A percentile compares a stretch with the other conserved stretches of the same genome.
phyloP scores from a whole-genome alignment of 2,797 vertebrate genomes.

The Selene dorsalis region DNA sequence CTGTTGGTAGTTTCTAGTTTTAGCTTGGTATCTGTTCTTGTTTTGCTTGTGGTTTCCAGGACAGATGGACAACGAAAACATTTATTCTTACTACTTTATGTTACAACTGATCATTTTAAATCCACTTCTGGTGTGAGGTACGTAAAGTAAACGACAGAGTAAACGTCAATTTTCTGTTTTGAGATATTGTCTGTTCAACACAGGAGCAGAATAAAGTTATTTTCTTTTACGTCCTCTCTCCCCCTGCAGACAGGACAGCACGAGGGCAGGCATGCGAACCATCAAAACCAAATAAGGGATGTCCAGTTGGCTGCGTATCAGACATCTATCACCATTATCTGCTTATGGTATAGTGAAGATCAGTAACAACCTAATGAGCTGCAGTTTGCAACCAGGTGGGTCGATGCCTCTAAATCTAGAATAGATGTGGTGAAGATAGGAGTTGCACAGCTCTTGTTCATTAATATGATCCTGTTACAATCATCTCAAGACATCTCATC shows the following conservation, averaged over 20 bases:
- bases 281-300: constrained; percentile 24
- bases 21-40: neutral
- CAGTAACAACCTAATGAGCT: neutral
- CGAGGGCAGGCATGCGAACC: constrained; percentile 27
- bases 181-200: neutral
- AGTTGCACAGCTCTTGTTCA: neutral
- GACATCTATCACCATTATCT: constrained; percentile 13
- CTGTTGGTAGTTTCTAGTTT: constrained; percentile 5
- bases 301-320: constrained; percentile 16
- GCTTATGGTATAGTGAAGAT: neutral
- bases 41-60: constrained; percentile 8
- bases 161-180: neutral
- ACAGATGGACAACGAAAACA: constrained; percentile 1
- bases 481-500: too few species aligned
- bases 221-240: constrained; percentile 2
- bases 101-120: neutral
- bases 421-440: neutral
- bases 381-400: neutral
- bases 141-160: neutral
- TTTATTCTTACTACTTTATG: neutral
- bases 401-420: neutral
- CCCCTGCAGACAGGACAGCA: neutral
- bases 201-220: neutral
- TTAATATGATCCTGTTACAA: neutral
- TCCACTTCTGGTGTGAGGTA: neutral